Percentiles rank a stretch among this genome's conserved stretches.
Conservation (phyloP, 2,888 invertebrate genomes). For the Hedychridium roseum region DNA sequence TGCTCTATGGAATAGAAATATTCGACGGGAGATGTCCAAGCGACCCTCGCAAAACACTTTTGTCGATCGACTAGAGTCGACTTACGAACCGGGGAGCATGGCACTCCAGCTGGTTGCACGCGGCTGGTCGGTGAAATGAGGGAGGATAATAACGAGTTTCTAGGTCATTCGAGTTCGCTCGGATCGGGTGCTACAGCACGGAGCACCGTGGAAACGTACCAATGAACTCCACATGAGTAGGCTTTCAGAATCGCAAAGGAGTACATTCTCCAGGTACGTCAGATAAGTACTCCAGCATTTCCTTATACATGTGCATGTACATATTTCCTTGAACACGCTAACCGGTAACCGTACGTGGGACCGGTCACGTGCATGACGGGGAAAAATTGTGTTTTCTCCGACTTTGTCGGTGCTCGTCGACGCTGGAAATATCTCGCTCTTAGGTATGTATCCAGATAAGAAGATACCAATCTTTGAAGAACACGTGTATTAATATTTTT, state of each 20-base stretch:
- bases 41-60: constrained; percentile 57
- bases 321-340: too few relatives aligned
- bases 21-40: constrained; percentile 18
- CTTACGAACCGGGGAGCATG: constrained; percentile 45
- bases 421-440: too few relatives aligned
- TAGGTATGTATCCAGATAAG: too few relatives aligned
- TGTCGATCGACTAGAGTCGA: constrained; percentile 60
- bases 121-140: too few relatives aligned
- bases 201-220: constrained; percentile 57
- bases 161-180: constrained; percentile 42
- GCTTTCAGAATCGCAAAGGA: constrained; percentile 38
- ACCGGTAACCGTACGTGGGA: too few relatives aligned
- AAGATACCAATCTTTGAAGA: too few relatives aligned
- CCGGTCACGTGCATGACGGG: too few relatives aligned
- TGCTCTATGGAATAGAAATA: background rate
- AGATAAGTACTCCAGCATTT: background rate
- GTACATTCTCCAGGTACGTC: constrained; percentile 4
- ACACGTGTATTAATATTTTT: too few relatives aligned
- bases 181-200: constrained; percentile 45
- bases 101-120: constrained; percentile 23
- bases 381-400: too few relatives aligned
- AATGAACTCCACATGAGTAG: constrained; percentile 53
- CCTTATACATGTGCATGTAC: background rate
- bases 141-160: constrained; percentile 30
- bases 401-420: too few relatives aligned